Percentiles rank a stretch among this genome's conserved stretches.
Evolutionary conservation across 1,140 invertebrate genomes (phyloP).

Genomic region (Rhyacophila brunnea): DNA sequence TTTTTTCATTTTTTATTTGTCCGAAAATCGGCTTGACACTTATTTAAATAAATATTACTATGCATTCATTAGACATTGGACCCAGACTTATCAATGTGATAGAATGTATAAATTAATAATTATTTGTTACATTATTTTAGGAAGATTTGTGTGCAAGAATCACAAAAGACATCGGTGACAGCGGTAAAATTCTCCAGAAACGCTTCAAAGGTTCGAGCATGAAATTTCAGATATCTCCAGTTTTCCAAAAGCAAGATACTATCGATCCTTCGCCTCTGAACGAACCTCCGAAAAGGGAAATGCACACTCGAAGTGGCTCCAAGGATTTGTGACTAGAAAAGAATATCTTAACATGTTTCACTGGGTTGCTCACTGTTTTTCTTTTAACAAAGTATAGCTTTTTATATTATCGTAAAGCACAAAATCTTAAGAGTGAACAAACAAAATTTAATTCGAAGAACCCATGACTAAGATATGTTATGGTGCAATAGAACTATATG

Average conservation of each 20-base stretch:
- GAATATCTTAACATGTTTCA: slow-evolving; percentile 11
- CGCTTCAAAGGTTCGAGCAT: slow-evolving; percentile 55
- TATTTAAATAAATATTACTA: too few species aligned
- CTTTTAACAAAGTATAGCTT: slow-evolving; percentile 12
- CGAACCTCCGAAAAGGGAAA: slow-evolving; percentile 5
- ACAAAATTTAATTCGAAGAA: too few species aligned
- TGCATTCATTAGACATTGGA: too few species aligned
- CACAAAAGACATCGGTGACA: slow-evolving; percentile 50
- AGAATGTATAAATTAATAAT: too few species aligned
- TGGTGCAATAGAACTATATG: too few species aligned
- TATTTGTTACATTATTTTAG: too few species aligned
- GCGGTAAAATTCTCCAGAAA: slow-evolving; percentile 58
- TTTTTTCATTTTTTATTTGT: too few species aligned
- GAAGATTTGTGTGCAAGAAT: slow-evolving; percentile 54
- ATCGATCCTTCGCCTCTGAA: slow-evolving; percentile 16
- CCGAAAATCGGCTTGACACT: too few species aligned
- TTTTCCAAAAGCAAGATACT: slow-evolving; percentile 33
- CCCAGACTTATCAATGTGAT: too few species aligned
- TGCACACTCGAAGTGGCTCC: not conserved
- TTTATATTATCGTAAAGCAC: not conserved
- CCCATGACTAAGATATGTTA: too few species aligned
- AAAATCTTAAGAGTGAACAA: too few species aligned
- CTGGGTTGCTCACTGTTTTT: slow-evolving; percentile 6
- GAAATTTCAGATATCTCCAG: slow-evolving; percentile 59
- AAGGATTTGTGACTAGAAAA: slow-evolving; percentile 23